A percentile compares a stretch with the other conserved stretches of the same genome.
Conservation (phyloP, 2,888 invertebrate species). For the Druceiella hillmani region DNA sequence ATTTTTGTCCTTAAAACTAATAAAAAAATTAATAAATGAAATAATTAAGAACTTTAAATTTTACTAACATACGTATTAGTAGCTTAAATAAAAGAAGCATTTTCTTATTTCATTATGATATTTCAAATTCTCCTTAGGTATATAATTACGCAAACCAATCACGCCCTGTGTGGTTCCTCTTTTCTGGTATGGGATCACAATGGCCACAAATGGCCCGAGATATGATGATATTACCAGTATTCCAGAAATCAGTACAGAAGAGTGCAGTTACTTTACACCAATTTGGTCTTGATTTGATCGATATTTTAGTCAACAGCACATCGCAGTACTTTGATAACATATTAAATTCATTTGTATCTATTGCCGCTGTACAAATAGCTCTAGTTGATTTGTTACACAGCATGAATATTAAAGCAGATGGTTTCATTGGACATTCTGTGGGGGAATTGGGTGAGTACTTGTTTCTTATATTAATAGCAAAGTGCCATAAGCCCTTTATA, state of each 20-base stretch:
- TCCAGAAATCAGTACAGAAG: slow-evolving; percentile 70
- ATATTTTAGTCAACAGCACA: slow-evolving; percentile 70
- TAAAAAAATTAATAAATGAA: no score
- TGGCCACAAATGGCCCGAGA: slow-evolving; percentile 96
- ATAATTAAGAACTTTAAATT: no score
- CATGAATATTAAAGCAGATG: slow-evolving; percentile 80
- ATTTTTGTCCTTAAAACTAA: no score
- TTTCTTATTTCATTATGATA: no score
- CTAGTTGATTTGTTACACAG: slow-evolving; percentile 81
- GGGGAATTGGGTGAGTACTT: slow-evolving; percentile 85
- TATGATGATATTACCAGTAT: slow-evolving; percentile 76
- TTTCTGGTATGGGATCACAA: slow-evolving; percentile 98
- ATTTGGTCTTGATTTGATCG: slow-evolving; percentile 77
- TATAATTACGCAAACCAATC: no score
- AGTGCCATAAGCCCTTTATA: no score
- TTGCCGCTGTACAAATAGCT: slow-evolving; percentile 94
- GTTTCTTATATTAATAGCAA: no score
- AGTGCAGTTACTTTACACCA: slow-evolving; percentile 73
- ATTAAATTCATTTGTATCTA: slow-evolving; percentile 85
- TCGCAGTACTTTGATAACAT: slow-evolving; percentile 79
- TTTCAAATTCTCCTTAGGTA: no score
- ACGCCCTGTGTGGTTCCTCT: slow-evolving; percentile 90
- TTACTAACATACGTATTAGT: no score
- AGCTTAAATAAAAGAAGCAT: no score
- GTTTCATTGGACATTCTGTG: slow-evolving; percentile 94